A percentile compares a stretch with the other conserved stretches of the same genome.
Evolutionary conservation across 2,797 vertebrate genomes (phyloP).

Genomic region (Helarctos malayanus): DNA sequence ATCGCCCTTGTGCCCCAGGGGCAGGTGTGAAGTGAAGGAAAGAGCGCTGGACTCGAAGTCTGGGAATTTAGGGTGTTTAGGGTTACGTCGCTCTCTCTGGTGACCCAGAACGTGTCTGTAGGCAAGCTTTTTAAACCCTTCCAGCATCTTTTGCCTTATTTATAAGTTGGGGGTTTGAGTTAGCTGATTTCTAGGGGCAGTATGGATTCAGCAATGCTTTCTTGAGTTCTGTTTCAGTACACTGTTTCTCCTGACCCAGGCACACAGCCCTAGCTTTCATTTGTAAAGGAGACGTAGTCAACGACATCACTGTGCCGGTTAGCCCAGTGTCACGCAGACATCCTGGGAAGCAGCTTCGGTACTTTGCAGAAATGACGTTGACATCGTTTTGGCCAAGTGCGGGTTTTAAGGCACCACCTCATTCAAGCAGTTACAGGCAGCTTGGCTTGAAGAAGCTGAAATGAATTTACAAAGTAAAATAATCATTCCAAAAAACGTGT

Average conservation of each 20-base stretch:
- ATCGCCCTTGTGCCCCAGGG: neutral
- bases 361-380: neutral
- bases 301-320: neutral
- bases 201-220: conserved; percentile 1
- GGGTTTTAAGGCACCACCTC: neutral
- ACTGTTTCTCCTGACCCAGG: neutral
- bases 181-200: conserved; percentile 1
- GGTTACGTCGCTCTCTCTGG: neutral
- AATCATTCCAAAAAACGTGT: neutral
- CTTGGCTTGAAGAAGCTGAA: neutral
- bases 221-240: neutral
- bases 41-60: neutral
- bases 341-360: neutral
- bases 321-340: neutral
- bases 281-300: conserved; percentile 18
- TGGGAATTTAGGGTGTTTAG: conserved; percentile 21
- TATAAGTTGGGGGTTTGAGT: conserved; percentile 58
- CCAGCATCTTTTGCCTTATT: conserved; percentile 16
- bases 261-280: conserved; percentile 14
- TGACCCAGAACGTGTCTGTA: neutral
- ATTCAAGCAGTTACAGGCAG: neutral
- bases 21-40: neutral
- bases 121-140: conserved; percentile 28
- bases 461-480: conserved; percentile 31
- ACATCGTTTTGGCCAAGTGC: neutral